These are phyloP conservation scores for Zapornia atra DNA, from an alignment of 2,113 vertebrate species.

Conservation along the genomic window DNA sequence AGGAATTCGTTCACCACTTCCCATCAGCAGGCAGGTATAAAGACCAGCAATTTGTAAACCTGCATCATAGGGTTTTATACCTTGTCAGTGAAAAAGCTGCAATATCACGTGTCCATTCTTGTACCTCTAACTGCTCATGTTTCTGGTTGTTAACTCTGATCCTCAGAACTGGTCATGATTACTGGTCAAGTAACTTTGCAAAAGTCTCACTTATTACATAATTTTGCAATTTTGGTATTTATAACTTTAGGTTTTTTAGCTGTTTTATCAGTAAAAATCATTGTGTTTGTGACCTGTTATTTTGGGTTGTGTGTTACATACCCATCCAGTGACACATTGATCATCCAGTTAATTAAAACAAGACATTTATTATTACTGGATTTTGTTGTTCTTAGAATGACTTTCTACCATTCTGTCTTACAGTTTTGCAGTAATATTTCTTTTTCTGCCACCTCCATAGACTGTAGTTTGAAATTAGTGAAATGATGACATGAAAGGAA, in stretches of 20 bases:
- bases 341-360: background rate
- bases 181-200: background rate
- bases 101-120: background rate
- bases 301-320: background rate
- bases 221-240: background rate
- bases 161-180: background rate
- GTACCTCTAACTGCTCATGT: background rate
- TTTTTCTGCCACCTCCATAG: background rate
- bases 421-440: background rate
- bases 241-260: fast-evolving
- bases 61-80: background rate
- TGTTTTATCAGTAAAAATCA: background rate
- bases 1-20: background rate
- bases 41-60: background rate
- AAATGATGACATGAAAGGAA: background rate
- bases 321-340: background rate
- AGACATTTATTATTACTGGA: background rate
- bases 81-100: background rate
- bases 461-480: background rate
- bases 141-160: background rate
- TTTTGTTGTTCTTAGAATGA: background rate
- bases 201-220: background rate
- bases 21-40: background rate
- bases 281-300: background rate
- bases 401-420: background rate